Evolutionary conservation across 2,797 vertebrate genomes (phyloP).

Genomic region (Amblyraja radiata): DNA sequence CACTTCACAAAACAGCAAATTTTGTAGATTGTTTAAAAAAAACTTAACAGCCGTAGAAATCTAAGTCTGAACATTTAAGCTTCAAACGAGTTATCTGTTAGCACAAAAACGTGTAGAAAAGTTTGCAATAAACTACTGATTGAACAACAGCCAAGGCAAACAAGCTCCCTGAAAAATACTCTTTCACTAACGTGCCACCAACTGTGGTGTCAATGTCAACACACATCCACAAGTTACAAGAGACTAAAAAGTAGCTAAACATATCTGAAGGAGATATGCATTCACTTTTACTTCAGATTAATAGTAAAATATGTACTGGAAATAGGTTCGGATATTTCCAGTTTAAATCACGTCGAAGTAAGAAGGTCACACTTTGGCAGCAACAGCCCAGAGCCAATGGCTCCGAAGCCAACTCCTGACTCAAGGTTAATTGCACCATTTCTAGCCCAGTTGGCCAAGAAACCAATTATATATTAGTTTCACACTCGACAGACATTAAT

Average conservation of each 20-base stretch:
- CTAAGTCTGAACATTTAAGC: constrained; percentile 36
- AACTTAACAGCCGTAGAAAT: constrained; percentile 34
- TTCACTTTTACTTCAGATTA: constrained; percentile 32
- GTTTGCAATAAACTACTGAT: constrained; percentile 37
- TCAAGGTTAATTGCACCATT: neutral
- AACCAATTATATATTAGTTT: neutral
- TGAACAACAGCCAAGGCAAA: constrained; percentile 38
- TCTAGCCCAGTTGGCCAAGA: constrained; percentile 24
- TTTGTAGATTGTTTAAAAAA: constrained; percentile 33
- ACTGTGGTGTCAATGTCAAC: constrained; percentile 38
- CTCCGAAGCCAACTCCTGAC: neutral
- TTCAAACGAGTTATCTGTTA: constrained; percentile 34
- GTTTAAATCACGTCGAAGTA: constrained; percentile 17
- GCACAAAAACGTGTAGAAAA: constrained; percentile 37
- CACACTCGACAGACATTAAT: constrained; percentile 4
- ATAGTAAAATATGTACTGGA: constrained; percentile 35
- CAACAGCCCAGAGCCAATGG: neutral
- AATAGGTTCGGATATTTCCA: constrained; percentile 22
- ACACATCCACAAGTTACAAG: constrained; percentile 36
- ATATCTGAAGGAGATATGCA: constrained; percentile 36
- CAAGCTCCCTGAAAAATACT: constrained; percentile 38
- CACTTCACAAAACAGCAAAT: constrained; percentile 38
- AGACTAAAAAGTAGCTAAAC: constrained; percentile 37
- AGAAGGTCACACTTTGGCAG: constrained; percentile 24
- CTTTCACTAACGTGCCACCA: constrained; percentile 38